These are phyloP conservation scores for Agrypnus murinus DNA, from an alignment of 2,888 invertebrate genomes.

Conservation along the genomic window DNA sequence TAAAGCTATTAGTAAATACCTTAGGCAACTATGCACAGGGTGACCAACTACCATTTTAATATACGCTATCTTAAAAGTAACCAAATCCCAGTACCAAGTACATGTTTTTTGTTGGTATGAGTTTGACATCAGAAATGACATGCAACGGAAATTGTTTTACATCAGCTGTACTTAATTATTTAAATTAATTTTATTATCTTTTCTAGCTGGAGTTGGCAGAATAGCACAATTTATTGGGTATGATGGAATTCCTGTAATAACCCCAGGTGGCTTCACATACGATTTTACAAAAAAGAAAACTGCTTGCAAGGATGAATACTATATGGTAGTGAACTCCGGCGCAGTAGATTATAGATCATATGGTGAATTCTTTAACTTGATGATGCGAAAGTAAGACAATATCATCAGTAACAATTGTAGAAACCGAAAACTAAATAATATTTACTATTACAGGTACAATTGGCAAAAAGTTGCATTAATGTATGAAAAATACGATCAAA, in stretches of 20 bases:
- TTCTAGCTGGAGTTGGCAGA: constrained; percentile 87
- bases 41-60: too few species aligned
- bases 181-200: too few species aligned
- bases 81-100: too few species aligned
- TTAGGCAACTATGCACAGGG: too few species aligned
- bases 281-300: constrained; percentile 85
- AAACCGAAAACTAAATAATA: background rate
- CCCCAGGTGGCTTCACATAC: constrained; percentile 86
- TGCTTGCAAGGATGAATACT: constrained; percentile 83
- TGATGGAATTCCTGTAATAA: constrained; percentile 84
- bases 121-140: too few species aligned
- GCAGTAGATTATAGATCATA: constrained; percentile 83
- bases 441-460: constrained; percentile 75
- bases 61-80: too few species aligned
- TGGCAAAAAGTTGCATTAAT: constrained; percentile 85
- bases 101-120: too few species aligned
- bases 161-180: too few species aligned
- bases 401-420: too few species aligned
- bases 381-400: constrained; percentile 80
- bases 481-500: constrained; percentile 84
- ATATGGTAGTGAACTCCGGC: constrained; percentile 85
- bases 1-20: too few species aligned
- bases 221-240: constrained; percentile 85
- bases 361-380: constrained; percentile 80
- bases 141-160: too few species aligned